Conservation (phyloP, 2,113 vertebrate genomes). For the Zosterops lateralis region DNA sequence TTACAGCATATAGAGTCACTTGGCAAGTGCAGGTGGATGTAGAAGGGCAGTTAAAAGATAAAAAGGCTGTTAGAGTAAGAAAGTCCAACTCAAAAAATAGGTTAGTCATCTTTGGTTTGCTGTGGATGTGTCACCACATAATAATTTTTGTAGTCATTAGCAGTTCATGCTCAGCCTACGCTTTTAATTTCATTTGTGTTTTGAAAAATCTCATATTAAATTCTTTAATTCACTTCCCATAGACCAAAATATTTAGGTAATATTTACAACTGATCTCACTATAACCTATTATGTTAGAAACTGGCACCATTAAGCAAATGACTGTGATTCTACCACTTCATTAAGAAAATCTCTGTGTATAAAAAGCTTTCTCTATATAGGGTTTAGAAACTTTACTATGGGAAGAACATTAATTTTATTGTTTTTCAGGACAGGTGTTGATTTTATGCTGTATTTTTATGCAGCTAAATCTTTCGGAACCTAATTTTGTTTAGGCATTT, state of each 20-base stretch:
- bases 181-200: neutral
- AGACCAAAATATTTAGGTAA: neutral
- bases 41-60: neutral
- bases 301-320: neutral
- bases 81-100: neutral
- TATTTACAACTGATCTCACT: neutral
- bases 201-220: neutral
- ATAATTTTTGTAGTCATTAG: neutral
- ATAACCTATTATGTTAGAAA: neutral
- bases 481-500: neutral
- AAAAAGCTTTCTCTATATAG: neutral
- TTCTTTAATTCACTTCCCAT: neutral
- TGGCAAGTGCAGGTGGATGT: neutral
- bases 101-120: neutral
- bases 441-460: neutral
- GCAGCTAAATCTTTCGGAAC: neutral
- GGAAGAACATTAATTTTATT: neutral
- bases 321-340: too few relatives aligned
- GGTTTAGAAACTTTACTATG: neutral
- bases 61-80: neutral
- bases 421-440: neutral
- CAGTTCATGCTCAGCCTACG: neutral
- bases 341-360: neutral
- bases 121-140: neutral
- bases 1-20: neutral